phyloP scores from a whole-genome alignment of 2,113 vertebrate species.

The Atlantisia rogersi region DNA sequence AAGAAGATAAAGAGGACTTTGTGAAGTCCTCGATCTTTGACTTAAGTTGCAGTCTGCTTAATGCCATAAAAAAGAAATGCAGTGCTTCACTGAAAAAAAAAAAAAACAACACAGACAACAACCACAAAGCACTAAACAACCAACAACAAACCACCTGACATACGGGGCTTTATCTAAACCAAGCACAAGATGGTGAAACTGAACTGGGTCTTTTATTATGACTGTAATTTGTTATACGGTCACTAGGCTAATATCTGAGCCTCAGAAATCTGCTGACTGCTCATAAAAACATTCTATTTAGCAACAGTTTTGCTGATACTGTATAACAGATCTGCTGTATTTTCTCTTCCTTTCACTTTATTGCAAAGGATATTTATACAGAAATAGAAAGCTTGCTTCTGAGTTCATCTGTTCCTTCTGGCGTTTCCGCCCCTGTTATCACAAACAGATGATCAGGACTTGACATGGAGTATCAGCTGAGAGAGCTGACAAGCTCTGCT shows the following conservation, averaged over 20 bases:
- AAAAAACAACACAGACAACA: background rate
- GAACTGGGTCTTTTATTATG: background rate
- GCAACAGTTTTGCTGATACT: background rate
- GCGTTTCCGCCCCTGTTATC: background rate
- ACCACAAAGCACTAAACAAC: too few species aligned
- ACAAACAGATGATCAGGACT: conserved; percentile 10
- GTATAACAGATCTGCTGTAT: background rate
- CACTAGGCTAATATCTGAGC: background rate
- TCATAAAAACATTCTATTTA: conserved; percentile 3
- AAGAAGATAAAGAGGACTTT: background rate
- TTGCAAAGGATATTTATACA: background rate
- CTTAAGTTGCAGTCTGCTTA: background rate
- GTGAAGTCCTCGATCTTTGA: background rate
- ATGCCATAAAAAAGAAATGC: background rate
- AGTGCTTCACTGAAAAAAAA: background rate
- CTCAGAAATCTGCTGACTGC: background rate
- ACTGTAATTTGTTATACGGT: background rate
- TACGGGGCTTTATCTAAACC: background rate
- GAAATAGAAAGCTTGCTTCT: conserved; percentile 7
- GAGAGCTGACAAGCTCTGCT: background rate
- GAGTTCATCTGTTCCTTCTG: conserved; percentile 28
- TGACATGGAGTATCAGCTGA: background rate
- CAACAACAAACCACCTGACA: background rate
- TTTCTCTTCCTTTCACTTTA: background rate
- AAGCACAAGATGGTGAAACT: background rate